phyloP scores from a whole-genome alignment of 2,113 vertebrate species.

The Trachemys scripta region DNA sequence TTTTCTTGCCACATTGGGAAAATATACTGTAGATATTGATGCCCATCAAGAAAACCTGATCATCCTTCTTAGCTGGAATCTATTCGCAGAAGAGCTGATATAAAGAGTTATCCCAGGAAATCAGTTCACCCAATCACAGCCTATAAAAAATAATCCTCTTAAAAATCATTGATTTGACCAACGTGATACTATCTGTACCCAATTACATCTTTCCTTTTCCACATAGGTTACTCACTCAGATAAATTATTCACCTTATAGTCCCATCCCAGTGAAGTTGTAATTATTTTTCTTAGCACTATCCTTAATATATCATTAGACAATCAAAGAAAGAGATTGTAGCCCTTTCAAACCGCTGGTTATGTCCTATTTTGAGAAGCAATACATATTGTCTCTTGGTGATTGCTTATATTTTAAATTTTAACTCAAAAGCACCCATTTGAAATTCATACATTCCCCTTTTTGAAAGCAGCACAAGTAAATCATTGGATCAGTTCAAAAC shows the following conservation, averaged over 20 bases:
- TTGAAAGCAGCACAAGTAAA: neutral
- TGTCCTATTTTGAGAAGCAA: neutral
- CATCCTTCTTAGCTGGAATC: neutral
- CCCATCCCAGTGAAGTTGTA: neutral
- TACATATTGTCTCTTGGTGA: neutral
- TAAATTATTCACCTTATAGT: neutral
- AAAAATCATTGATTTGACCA: neutral
- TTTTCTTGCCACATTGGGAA: neutral
- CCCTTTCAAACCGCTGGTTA: neutral
- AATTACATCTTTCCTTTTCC: neutral
- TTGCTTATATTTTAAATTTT: neutral
- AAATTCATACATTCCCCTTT: neutral
- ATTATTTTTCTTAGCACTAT: neutral
- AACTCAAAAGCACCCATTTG: neutral
- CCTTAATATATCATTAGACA: neutral
- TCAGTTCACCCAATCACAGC: neutral
- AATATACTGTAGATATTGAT: neutral
- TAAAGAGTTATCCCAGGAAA: neutral
- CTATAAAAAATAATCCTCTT: neutral
- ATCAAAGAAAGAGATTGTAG: accelerated
- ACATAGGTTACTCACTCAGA: neutral
- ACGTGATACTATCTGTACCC: neutral
- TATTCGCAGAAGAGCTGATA: neutral
- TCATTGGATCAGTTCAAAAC: neutral
- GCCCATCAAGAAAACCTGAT: neutral